Evolutionary conservation across 2,888 invertebrate species (phyloP).

Genomic region (Acleris cristana): DNA sequence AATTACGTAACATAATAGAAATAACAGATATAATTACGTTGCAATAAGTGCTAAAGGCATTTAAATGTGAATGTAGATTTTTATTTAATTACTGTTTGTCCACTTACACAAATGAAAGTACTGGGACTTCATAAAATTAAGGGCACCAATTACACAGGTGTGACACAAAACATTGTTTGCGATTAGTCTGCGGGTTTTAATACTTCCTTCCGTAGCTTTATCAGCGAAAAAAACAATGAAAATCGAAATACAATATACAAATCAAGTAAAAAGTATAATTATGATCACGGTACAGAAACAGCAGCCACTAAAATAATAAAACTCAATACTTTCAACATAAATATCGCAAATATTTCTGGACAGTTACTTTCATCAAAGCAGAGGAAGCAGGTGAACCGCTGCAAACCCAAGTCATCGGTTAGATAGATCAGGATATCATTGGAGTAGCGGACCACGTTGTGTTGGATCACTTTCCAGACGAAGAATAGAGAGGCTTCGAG

Average conservation of each 20-base stretch:
- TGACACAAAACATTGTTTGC: too few species aligned
- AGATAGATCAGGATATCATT: constrained; percentile 58
- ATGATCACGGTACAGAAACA: constrained; percentile 39
- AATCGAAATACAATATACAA: too few species aligned
- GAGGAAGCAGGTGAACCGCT: constrained; percentile 59
- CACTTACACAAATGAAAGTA: constrained; percentile 7
- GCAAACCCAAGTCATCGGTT: constrained; percentile 49
- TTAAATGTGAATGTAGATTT: too few species aligned
- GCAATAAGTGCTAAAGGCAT: too few species aligned
- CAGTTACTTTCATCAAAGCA: constrained; percentile 58
- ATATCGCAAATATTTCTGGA: constrained; percentile 49
- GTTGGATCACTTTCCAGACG: constrained; percentile 56
- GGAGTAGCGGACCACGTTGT: constrained; percentile 51
- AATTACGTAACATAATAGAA: too few species aligned
- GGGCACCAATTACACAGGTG: constrained; percentile 10
- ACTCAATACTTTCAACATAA: constrained; percentile 53
- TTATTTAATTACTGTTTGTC: too few species aligned
- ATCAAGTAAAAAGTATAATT: too few species aligned
- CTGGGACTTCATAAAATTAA: constrained; percentile 4
- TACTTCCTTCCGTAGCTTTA: too few species aligned
- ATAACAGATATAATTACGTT: too few species aligned
- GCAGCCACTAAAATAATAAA: constrained; percentile 50
- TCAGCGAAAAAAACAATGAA: too few species aligned
- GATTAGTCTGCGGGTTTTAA: not conserved
- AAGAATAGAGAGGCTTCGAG: constrained; percentile 56